phyloP scores from a whole-genome alignment of 2,797 vertebrate species.

The Channallabes apus region DNA sequence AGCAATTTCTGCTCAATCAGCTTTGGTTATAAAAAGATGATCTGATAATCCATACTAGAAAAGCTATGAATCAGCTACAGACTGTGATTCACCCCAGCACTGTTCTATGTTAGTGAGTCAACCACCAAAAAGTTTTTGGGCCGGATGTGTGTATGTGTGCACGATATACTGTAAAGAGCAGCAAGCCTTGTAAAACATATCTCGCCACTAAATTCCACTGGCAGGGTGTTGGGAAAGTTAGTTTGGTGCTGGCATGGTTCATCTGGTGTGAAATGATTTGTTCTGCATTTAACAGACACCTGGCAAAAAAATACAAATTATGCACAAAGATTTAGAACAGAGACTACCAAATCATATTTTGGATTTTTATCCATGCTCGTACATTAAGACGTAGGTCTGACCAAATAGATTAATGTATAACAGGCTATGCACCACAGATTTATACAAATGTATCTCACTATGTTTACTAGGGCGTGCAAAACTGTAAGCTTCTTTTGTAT shows the following conservation, averaged over 20 bases:
- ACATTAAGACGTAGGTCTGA: conserved; percentile 52
- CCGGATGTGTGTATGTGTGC: conserved; percentile 3
- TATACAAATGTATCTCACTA: not conserved
- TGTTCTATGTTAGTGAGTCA: conserved; percentile 2
- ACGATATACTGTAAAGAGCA: not conserved
- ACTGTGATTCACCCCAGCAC: conserved; percentile 12
- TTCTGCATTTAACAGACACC: conserved; percentile 58
- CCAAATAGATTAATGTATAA: conserved; percentile 58
- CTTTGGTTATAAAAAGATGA: conserved; percentile 2
- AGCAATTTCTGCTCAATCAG: conserved; percentile 19
- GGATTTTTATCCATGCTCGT: conserved; percentile 59
- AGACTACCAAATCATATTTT: conserved; percentile 61
- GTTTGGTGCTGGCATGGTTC: conserved; percentile 56
- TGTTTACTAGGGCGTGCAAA: not conserved
- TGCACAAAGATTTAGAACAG: conserved; percentile 61
- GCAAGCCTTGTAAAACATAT: conserved; percentile 14
- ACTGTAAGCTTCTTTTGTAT: not conserved
- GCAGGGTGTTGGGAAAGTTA: conserved; percentile 39
- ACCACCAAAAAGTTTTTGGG: conserved; percentile 17
- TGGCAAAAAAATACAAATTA: conserved; percentile 56
- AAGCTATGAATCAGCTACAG: conserved; percentile 9
- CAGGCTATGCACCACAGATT: conserved; percentile 50
- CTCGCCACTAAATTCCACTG: not conserved
- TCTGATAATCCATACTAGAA: conserved; percentile 8
- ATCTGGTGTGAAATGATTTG: conserved; percentile 65